A percentile compares a stretch with the other conserved stretches of the same genome.
Evolutionary conservation across 2,888 invertebrate species (phyloP).

Genomic region (Pandemis heparana): DNA sequence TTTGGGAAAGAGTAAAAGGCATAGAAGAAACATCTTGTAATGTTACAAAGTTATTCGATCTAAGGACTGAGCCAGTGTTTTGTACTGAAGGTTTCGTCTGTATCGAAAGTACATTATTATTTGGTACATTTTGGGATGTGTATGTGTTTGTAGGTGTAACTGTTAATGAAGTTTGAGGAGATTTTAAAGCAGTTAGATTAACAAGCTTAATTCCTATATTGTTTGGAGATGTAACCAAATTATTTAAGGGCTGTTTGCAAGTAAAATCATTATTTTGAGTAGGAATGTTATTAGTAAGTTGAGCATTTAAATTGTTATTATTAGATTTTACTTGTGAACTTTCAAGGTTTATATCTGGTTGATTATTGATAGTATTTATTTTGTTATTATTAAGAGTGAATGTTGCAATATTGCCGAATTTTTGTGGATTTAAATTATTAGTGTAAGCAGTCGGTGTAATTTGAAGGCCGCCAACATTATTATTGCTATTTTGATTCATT

Average conservation of each 20-base stretch:
- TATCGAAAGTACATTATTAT: not conserved
- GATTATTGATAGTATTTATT: not conserved
- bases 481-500: not conserved
- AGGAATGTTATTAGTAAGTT: not conserved
- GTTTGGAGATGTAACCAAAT: not conserved
- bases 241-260: not conserved
- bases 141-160: not conserved
- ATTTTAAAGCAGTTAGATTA: slow-evolving; percentile 3
- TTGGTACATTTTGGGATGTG: not conserved
- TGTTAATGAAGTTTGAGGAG: not conserved
- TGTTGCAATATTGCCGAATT: not conserved
- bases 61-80: not conserved
- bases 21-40: slow-evolving; percentile 13
- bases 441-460: not conserved
- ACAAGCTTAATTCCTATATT: slow-evolving; percentile 9
- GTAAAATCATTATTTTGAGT: slow-evolving; percentile 2
- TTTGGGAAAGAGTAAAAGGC: no score
- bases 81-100: not conserved
- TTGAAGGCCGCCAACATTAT: not conserved
- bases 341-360: not conserved
- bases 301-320: not conserved
- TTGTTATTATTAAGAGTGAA: not conserved
- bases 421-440: not conserved
- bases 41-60: not conserved
- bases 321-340: not conserved